Conservation (phyloP, 2,113 vertebrate species). For the Oryzias woworae region DNA sequence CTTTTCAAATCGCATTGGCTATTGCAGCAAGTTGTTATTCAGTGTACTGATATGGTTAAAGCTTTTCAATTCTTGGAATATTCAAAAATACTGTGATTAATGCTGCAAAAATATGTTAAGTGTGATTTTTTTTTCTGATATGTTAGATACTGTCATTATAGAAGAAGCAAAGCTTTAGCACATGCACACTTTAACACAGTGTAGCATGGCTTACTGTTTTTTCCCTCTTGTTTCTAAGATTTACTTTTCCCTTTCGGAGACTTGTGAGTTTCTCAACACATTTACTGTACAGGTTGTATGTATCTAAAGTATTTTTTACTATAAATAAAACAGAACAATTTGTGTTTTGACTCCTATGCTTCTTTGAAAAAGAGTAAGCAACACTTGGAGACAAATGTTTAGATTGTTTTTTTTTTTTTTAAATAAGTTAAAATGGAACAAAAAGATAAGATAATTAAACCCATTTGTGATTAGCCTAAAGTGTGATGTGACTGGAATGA, state of each 20-base stretch:
- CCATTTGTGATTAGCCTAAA: no score
- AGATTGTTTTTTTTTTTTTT: neutral
- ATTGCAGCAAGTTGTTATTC: neutral
- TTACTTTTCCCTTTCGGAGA: conserved; percentile 47
- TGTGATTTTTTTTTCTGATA: conserved; percentile 13
- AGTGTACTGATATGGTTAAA: neutral
- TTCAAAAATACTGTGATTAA: neutral
- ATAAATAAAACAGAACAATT: conserved; percentile 68
- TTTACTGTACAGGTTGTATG: conserved; percentile 77
- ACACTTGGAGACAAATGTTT: neutral
- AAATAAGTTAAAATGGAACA: no score
- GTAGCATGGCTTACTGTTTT: conserved; percentile 24
- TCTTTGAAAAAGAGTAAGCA: conserved; percentile 12
- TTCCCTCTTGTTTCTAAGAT: conserved; percentile 35
- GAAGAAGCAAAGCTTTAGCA: conserved; percentile 35
- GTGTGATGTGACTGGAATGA: no score
- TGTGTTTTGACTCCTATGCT: neutral
- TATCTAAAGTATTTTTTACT: conserved; percentile 80
- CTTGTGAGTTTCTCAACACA: conserved; percentile 49
- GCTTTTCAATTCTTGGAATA: neutral
- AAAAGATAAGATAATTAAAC: no score
- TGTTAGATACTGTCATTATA: conserved; percentile 12
- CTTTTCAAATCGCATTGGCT: neutral
- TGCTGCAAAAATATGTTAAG: neutral
- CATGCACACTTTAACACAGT: conserved; percentile 44